These are phyloP conservation scores for Mobula hypostoma DNA, from an alignment of 2,113 vertebrate species.

Conservation along the genomic window DNA sequence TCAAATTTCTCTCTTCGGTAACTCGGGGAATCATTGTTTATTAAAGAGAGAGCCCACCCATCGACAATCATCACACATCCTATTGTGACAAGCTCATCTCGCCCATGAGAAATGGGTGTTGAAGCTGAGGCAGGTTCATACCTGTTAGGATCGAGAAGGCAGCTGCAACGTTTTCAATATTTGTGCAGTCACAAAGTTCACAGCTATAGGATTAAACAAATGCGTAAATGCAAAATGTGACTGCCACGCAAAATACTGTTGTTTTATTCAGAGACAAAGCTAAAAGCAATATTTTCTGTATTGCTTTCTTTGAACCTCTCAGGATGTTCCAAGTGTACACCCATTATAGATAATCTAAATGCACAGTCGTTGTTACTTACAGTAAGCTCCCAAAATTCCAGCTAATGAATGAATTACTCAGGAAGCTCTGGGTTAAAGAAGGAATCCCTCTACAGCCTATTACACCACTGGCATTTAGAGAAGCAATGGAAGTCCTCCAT, in stretches of 20 bases:
- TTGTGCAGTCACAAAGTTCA: background rate
- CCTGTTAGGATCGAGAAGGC: background rate
- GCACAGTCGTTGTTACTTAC: background rate
- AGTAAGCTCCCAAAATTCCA: too few relatives aligned
- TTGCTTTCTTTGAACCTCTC: background rate
- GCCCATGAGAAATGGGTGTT: background rate
- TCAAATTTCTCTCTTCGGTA: background rate
- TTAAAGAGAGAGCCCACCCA: background rate
- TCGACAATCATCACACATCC: background rate
- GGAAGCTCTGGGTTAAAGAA: too few relatives aligned
- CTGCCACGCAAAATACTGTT: background rate
- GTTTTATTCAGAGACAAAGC: background rate
- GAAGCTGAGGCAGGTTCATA: background rate
- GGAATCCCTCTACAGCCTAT: too few relatives aligned
- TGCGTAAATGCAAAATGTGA: background rate
- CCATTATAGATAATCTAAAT: background rate
- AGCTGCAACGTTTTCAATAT: background rate
- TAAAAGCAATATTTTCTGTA: background rate
- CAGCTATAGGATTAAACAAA: background rate
- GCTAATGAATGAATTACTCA: too few relatives aligned
- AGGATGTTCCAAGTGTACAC: background rate
- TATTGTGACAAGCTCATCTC: background rate
- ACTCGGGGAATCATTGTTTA: background rate
- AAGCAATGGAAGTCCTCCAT: too few relatives aligned
- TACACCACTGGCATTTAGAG: too few relatives aligned